Evolutionary conservation across 2,888 invertebrate species (phyloP), one percentile per base, ranked within the genome.

Genomic region (Catotricha subobsoleta): DNA sequence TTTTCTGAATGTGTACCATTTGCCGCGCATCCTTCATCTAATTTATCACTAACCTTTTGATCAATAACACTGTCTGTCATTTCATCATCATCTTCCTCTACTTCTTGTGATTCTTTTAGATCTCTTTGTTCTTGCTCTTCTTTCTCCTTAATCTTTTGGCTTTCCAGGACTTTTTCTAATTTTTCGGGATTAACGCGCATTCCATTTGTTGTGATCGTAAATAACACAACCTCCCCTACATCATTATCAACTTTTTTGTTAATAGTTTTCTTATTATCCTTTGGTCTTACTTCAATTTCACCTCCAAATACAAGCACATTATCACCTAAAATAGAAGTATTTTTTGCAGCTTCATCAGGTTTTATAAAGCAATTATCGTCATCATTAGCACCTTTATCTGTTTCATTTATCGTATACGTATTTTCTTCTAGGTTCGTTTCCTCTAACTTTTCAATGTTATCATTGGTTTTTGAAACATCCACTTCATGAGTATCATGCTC

Each of bases 131-230:
- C 38, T n/a, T 4, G 15, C 3, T n/a, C 16, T 28, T 38, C 28
- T 8, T 28, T 38, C n/a, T 38, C 28, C 9, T 27, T 38, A 3
- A 38, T 10, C n/a, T 38, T 38, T n/a, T 38, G 19, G 51, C 52
- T 40, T 12, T 20, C 29, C 2, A 27, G n/a, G 6, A 38, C 38
- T 20, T 28, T 33, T 21, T 40, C 34, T 23, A 18, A 19, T 34
- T 42, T 42, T 16, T 31, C 38, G 12, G 36, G 36, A 23, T 36
- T 36, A 51, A 51, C 34, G 47, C 48, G n/a, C 40, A 23, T 31
- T 39, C 18, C 23, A 46, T 46, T 47, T 8, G 49, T 47, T 8
- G 49, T 47, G 5, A 49, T 50, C 5, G 27, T 28, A 9, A 16
- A 28, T 19, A 38, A 19, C 10, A 38, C 27, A 5, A 28, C 36